Percentiles rank a stretch among this genome's conserved stretches.
Conservation (phyloP, 2,888 invertebrate species). For the Sipha maydis region DNA sequence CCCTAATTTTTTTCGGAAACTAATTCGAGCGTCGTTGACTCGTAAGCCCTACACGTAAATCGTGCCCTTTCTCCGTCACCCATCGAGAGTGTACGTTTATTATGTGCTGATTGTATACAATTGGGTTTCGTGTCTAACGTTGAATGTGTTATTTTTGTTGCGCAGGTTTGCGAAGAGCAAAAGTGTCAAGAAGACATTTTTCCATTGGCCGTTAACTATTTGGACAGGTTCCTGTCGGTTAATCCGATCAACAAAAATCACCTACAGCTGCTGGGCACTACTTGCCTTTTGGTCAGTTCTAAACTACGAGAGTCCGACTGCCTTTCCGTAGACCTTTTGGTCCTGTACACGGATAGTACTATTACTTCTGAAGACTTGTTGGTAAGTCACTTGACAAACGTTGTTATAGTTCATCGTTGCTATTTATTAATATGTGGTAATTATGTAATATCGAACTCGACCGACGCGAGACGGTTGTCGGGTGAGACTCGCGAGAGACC, state of each 20-base stretch:
- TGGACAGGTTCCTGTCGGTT: conserved; percentile 91
- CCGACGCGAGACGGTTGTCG: too few species aligned
- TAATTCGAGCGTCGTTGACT: too few species aligned
- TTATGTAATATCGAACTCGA: too few species aligned
- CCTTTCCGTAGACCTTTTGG: conserved; percentile 78
- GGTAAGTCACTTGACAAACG: conserved; percentile 74
- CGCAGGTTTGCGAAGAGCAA: conserved; percentile 93
- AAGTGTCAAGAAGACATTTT: conserved; percentile 94
- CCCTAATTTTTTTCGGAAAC: too few species aligned
- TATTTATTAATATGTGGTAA: too few species aligned
- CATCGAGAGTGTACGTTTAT: too few species aligned
- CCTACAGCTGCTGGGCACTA: conserved; percentile 90
- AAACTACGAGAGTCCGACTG: conserved; percentile 80
- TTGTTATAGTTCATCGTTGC: too few species aligned
- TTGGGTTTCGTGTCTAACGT: not conserved
- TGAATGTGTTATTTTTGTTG: conserved; percentile 65
- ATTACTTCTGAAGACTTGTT: conserved; percentile 85
- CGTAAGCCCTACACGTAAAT: too few species aligned
- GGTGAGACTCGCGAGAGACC: not conserved
- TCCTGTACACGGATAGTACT: conserved; percentile 94
- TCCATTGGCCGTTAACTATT: conserved; percentile 88
- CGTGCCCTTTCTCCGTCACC: too few species aligned
- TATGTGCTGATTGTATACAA: too few species aligned
- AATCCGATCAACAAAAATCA: conserved; percentile 85
- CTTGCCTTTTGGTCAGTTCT: conserved; percentile 90